A percentile compares a stretch with the other conserved stretches of the same genome.
These are phyloP conservation scores for Brachyhypopomus occidentalis DNA, from an alignment of 2,113 vertebrate species.

Conservation along the genomic window DNA sequence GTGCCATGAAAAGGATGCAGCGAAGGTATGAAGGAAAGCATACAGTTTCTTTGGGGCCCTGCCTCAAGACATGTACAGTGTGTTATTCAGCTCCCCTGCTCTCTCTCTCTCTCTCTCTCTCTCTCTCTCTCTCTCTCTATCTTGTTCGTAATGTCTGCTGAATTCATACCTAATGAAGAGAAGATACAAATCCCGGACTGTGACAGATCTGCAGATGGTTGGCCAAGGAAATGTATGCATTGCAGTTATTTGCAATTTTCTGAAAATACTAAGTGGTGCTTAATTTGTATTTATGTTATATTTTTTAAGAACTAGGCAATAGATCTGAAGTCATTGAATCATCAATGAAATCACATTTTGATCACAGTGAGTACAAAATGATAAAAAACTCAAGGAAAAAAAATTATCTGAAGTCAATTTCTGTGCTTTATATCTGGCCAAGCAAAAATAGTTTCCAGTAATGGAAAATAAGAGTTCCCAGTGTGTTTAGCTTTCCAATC, in stretches of 20 bases:
- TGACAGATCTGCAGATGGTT: no score
- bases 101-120: not conserved
- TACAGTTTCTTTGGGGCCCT: slow-evolving; percentile 31
- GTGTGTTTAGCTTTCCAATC: not conserved
- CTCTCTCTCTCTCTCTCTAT: no score
- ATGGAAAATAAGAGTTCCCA: slow-evolving; percentile 7
- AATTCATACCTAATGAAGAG: no score
- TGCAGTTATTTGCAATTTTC: not conserved
- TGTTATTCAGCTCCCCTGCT: slow-evolving; percentile 16
- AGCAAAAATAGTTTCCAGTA: not conserved
- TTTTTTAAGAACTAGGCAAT: no score
- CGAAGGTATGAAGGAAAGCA: slow-evolving; percentile 49
- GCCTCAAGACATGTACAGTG: not conserved
- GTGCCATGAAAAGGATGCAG: slow-evolving; percentile 46
- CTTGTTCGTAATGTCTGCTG: no score
- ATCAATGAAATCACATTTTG: not conserved
- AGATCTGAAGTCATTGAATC: no score
- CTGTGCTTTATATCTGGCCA: not conserved
- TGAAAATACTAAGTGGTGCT: not conserved
- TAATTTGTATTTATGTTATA: no score
- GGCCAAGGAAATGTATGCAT: no score
- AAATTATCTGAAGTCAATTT: not conserved
- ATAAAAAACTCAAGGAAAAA: not conserved
- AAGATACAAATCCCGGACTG: no score
- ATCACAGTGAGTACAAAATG: not conserved